These are phyloP conservation scores for Melanargia galathea DNA, from an alignment of 2,888 invertebrate genomes.

Conservation along the genomic window DNA sequence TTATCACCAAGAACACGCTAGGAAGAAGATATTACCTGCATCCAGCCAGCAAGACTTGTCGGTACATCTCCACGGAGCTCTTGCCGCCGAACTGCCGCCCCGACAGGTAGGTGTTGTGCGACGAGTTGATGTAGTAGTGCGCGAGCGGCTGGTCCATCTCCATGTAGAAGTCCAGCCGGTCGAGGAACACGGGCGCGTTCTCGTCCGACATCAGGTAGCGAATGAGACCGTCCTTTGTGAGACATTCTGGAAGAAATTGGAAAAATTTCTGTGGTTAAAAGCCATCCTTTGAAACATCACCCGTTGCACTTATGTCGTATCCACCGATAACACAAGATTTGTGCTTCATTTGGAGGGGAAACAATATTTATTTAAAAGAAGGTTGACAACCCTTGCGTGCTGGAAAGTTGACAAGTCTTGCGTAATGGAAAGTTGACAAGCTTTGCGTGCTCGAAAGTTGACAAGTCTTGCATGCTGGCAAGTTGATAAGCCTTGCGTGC, in stretches of 20 bases:
- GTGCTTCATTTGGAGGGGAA: no score
- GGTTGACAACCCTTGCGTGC: no score
- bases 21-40: constrained; percentile 86
- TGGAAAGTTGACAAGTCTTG: no score
- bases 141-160: constrained; percentile 99
- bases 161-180: constrained; percentile 98
- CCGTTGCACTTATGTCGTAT: no score
- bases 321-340: no score
- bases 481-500: no score
- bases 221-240: constrained; percentile 97
- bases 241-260: constrained; percentile 83
- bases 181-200: constrained; percentile 99
- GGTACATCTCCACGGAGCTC: constrained; percentile 99
- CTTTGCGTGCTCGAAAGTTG: no score
- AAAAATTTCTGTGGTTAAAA: neutral
- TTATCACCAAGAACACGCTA: neutral
- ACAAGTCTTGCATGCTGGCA: no score
- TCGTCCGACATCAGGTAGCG: constrained; percentile 99
- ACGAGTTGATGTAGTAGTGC: constrained; percentile 99
- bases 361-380: no score
- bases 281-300: no score
- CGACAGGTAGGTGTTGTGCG: constrained; percentile 96
- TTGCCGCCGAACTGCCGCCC: constrained; percentile 99
- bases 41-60: constrained; percentile 97
- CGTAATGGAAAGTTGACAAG: no score